Evolutionary conservation across 2,888 invertebrate genomes (phyloP).

Genomic region (Pycnomerus fuliginosus): DNA sequence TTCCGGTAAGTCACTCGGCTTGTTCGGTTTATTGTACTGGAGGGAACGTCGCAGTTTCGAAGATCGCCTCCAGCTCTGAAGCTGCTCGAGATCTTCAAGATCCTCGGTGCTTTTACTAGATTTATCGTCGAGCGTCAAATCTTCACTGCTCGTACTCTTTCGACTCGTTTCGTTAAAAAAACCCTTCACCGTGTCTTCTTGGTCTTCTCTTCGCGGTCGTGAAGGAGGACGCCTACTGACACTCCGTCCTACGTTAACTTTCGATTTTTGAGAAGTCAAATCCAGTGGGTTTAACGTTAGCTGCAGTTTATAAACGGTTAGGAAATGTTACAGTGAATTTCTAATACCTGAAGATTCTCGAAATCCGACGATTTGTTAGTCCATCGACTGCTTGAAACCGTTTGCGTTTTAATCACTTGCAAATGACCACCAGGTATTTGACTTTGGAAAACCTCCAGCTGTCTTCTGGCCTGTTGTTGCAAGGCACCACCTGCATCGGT

Average conservation of each 20-base stretch:
- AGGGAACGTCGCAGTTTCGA: slow-evolving; percentile 66
- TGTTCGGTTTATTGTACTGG: slow-evolving; percentile 61
- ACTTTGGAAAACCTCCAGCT: slow-evolving; percentile 70
- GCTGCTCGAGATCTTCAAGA: slow-evolving; percentile 46
- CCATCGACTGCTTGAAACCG: slow-evolving; percentile 48
- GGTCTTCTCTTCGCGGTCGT: slow-evolving; percentile 48
- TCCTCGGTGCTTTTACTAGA: slow-evolving; percentile 44
- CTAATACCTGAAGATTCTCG: slow-evolving; percentile 50
- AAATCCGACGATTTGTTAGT: slow-evolving; percentile 32
- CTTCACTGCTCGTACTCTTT: slow-evolving; percentile 56
- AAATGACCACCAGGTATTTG: slow-evolving; percentile 67
- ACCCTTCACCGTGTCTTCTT: slow-evolving; percentile 50
- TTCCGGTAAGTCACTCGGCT: slow-evolving; percentile 48
- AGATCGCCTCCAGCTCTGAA: slow-evolving; percentile 63
- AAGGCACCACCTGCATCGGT: slow-evolving; percentile 56
- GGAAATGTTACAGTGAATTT: too few species aligned
- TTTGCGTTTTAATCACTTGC: slow-evolving; percentile 69
- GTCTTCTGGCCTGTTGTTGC: slow-evolving; percentile 56
- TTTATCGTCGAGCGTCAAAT: slow-evolving; percentile 42
- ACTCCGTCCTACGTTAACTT: slow-evolving; percentile 56
- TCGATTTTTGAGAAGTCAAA: slow-evolving; percentile 55
- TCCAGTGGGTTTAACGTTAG: slow-evolving; percentile 55
- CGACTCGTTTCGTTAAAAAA: slow-evolving; percentile 46
- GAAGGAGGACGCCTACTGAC: slow-evolving; percentile 57
- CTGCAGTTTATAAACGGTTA: slow-evolving; percentile 48